These are phyloP conservation scores for Xenotilapia flavipinnis DNA, from an alignment of 2,113 vertebrate species.

Conservation along the genomic window DNA sequence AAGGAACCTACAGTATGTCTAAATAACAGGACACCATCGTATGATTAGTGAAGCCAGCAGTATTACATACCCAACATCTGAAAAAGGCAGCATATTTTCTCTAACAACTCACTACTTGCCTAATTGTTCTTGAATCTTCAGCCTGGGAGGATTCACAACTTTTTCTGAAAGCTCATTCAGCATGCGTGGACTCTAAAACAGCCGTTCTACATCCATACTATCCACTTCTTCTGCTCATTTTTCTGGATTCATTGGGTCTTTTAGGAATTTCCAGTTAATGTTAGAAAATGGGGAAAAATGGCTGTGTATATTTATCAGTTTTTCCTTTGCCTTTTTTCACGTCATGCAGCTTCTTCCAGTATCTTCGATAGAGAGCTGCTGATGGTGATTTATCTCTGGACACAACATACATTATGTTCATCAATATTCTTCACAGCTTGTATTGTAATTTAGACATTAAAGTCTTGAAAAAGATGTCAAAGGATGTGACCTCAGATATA, in stretches of 20 bases:
- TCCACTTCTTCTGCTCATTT: background rate
- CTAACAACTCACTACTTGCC: background rate
- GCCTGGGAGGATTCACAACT: background rate
- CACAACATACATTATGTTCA: background rate
- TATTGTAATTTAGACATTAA: background rate
- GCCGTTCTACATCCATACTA: accelerated
- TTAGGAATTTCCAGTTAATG: background rate
- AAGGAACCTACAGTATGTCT: background rate
- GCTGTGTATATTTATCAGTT: background rate
- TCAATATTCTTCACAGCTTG: background rate
- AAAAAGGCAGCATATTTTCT: background rate
- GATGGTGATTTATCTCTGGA: background rate
- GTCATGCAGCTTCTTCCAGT: background rate
- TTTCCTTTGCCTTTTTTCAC: background rate
- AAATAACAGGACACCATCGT: background rate
- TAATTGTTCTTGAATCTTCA: background rate
- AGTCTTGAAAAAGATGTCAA: background rate
- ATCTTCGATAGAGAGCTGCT: background rate
- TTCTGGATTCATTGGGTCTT: background rate
- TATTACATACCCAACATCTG: background rate
- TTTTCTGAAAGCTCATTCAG: background rate
- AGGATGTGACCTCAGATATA: slow-evolving; percentile 3
- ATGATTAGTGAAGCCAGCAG: background rate
- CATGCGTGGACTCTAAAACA: background rate
- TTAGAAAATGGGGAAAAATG: background rate